Percentiles rank a stretch among this genome's conserved stretches.
These are phyloP conservation scores for Auanema sp. DNA, from an alignment of 2,888 invertebrate genomes.

Conservation along the genomic window DNA sequence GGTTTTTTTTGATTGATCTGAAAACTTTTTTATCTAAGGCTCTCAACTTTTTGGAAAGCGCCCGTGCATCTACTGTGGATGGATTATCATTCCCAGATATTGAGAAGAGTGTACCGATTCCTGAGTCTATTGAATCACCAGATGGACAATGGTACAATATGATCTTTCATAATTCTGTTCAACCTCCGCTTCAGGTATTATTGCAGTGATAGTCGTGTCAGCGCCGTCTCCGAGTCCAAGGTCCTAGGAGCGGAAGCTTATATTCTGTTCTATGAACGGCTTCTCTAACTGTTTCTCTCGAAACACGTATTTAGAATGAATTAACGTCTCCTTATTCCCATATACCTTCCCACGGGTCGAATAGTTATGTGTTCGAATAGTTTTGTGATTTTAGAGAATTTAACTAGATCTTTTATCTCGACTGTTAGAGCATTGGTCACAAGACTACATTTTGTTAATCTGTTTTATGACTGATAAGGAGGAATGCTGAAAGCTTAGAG, in stretches of 20 bases:
- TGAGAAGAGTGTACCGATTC: background rate
- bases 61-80: conserved; percentile 16
- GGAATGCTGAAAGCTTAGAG: no score
- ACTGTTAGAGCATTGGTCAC: no score
- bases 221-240: conserved; percentile 77
- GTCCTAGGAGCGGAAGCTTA: conserved; percentile 87
- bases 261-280: conserved; percentile 91
- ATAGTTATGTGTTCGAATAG: no score
- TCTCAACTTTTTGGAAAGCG: conserved; percentile 10
- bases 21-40: conserved; percentile 5
- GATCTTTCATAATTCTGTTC: background rate
- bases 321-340: background rate
- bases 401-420: no score
- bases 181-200: conserved; percentile 75
- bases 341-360: background rate
- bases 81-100: conserved; percentile 6
- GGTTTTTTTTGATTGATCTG: background rate
- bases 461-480: no score
- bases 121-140: background rate
- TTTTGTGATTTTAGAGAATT: no score
- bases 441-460: no score
- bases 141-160: conserved; percentile 18
- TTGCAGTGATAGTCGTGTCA: conserved; percentile 86
- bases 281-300: conserved; percentile 66
- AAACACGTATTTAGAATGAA: background rate